phyloP scores from a whole-genome alignment of 1,140 invertebrate species.

The Diorhabda sublineata region DNA sequence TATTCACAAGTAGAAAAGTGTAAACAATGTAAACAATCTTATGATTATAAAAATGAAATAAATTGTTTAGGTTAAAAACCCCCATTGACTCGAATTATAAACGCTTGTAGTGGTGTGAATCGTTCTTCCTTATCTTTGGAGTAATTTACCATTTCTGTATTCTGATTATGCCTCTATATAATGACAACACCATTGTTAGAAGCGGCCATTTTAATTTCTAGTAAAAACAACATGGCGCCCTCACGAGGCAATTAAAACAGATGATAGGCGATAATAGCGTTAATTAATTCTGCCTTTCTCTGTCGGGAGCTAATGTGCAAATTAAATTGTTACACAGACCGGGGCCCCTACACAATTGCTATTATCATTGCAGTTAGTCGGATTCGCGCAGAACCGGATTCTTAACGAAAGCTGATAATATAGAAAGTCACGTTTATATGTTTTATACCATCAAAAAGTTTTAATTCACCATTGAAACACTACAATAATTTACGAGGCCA shows the following conservation, averaged over 20 bases:
- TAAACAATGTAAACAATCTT: too few species aligned
- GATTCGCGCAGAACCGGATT: slow-evolving; percentile 5
- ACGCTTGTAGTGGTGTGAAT: slow-evolving; percentile 29
- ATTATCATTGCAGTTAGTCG: slow-evolving; percentile 21
- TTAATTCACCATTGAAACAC: too few species aligned
- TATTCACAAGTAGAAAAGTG: too few species aligned
- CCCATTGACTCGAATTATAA: too few species aligned
- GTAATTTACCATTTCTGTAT: slow-evolving; percentile 49
- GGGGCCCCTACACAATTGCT: slow-evolving; percentile 43
- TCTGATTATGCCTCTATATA: slow-evolving; percentile 46
- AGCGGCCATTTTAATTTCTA: slow-evolving; percentile 48
- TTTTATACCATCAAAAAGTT: too few species aligned
- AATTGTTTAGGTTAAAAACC: too few species aligned
- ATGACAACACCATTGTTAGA: slow-evolving; percentile 44
- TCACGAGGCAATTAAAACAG: slow-evolving; percentile 49
- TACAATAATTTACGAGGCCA: too few species aligned
- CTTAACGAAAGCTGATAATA: too few species aligned
- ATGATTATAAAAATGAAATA: too few species aligned
- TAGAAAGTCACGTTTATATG: too few species aligned
- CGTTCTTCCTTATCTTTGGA: slow-evolving; percentile 42
- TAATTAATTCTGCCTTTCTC: slow-evolving; percentile 50
- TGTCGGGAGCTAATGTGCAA: slow-evolving; percentile 47
- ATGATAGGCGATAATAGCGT: slow-evolving; percentile 50
- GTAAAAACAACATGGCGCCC: slow-evolving; percentile 48
- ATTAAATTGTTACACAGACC: slow-evolving; percentile 49